Conservation (phyloP, 2,797 vertebrate species). For the Pogonophryne albipinna region DNA sequence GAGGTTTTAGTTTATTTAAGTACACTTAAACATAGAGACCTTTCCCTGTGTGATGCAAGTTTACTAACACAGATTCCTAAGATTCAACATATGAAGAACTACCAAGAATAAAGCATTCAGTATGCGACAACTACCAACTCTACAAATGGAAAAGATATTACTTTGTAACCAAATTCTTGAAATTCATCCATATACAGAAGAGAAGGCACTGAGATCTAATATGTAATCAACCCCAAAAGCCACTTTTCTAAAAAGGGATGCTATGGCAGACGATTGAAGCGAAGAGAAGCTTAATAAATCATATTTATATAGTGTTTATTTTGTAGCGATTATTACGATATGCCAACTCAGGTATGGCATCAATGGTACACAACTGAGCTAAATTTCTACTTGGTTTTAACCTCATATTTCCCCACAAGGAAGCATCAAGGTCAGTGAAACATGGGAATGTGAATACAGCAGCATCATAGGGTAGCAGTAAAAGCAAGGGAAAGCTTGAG, state of each 20-base stretch:
- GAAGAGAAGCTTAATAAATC: background rate
- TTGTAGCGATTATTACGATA: background rate
- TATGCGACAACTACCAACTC: constrained; percentile 12
- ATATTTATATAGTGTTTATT: no score
- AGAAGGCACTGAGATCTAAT: no score
- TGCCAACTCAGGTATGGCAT: constrained; percentile 3
- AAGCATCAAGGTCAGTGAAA: background rate
- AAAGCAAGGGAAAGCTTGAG: background rate
- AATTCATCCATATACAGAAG: background rate
- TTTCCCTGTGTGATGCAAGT: background rate
- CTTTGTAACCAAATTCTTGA: constrained; percentile 29
- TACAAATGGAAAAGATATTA: background rate
- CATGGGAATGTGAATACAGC: background rate
- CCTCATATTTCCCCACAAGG: background rate
- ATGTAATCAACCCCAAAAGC: background rate
- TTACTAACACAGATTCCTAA: constrained; percentile 2
- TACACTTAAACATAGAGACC: background rate
- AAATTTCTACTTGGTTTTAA: background rate
- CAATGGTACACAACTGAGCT: background rate
- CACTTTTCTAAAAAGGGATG: background rate
- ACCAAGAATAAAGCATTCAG: background rate
- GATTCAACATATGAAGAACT: background rate
- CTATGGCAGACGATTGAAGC: background rate
- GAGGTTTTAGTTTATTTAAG: background rate
- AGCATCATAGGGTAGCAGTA: background rate